Base-by-base conservation (phyloP, 92 coral and sea anemone species). In the Ricordea florida region DNA sequence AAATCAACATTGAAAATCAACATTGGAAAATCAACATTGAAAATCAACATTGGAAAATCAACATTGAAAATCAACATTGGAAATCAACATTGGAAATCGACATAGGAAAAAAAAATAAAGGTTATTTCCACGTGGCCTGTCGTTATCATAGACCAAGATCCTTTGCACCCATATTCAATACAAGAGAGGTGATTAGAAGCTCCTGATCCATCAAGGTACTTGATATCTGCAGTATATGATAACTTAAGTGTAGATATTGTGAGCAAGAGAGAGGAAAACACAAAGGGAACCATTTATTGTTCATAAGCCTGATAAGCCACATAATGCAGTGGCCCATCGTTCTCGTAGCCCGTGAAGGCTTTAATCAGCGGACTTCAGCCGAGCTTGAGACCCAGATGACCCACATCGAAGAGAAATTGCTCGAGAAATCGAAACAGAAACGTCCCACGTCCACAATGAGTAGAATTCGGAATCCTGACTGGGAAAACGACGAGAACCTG, bases 401-500 rank as follows among this genome's bases (percentile, higher is more conserved):
- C 47, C 4, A 46, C 23, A 46, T 46, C 53, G 53, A 46, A 46
- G 53, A 46, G 53, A 46, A 50, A 21, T 50, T 28, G 20, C 22
- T 15, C 55, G 55, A 24, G 25, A 47, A 47, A 47, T 28, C 18
- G 24, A 17, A 47, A 5, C 6, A 43, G 18, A 44, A 43, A 5
- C n/a, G 62, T 55, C 40, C 62, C 38, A 16, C 62, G 1, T 55
- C 62, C 24, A 55, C 28, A 55, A 55, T 28, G 62, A 47, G 30
- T 43, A 32, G 62, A 51, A 77, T 65, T 28, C 40, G 83, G 55
- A 77, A 77, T 52, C 6, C 52, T 0, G 65, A 46, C 26, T 76
- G 83, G 83, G 74, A 76, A 32, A 31, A 44, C 21, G 75, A 50
- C 53, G 83, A 47, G 20, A 24, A 22, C 17, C 64, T 63, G 41